Conservation (phyloP, 2,888 invertebrate genomes). For the Dorcus parallelipipedus region DNA sequence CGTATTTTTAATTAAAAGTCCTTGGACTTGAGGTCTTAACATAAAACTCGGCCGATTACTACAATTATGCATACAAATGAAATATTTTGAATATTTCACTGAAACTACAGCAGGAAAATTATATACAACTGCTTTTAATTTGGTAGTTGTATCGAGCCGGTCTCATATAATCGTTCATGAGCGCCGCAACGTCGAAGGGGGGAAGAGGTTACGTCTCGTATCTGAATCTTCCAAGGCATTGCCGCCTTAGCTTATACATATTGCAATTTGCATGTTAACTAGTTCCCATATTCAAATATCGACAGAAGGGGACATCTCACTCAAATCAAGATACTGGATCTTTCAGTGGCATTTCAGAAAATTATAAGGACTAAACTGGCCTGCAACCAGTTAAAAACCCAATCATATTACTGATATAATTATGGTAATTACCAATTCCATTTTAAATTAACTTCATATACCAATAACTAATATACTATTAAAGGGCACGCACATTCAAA, state of each 20-base stretch:
- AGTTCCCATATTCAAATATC: slow-evolving; percentile 49
- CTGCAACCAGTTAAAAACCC: no score
- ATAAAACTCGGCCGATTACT: no score
- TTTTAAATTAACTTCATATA: no score
- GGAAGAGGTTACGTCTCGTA: slow-evolving; percentile 2
- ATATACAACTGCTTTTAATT: slow-evolving; percentile 1
- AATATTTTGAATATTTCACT: no score
- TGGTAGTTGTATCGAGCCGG: slow-evolving; percentile 1
- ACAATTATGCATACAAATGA: no score
- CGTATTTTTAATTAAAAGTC: no score
- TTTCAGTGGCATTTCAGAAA: not conserved
- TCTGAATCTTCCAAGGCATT: slow-evolving; percentile 31
- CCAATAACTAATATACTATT: no score
- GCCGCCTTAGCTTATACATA: slow-evolving; percentile 40
- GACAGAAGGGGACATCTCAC: slow-evolving; percentile 34
- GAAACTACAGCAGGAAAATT: no score
- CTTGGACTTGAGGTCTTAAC: no score
- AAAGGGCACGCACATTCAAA: no score
- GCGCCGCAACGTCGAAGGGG: not conserved
- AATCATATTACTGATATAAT: no score
- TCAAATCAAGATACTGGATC: slow-evolving; percentile 4
- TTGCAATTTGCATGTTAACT: slow-evolving; percentile 50
- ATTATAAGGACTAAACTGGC: not conserved
- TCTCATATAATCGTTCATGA: not conserved
- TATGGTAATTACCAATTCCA: no score